A percentile compares a stretch with the other conserved stretches of the same genome.
Conservation (phyloP, 2,888 invertebrate species). For the Epicampocera succincta region DNA sequence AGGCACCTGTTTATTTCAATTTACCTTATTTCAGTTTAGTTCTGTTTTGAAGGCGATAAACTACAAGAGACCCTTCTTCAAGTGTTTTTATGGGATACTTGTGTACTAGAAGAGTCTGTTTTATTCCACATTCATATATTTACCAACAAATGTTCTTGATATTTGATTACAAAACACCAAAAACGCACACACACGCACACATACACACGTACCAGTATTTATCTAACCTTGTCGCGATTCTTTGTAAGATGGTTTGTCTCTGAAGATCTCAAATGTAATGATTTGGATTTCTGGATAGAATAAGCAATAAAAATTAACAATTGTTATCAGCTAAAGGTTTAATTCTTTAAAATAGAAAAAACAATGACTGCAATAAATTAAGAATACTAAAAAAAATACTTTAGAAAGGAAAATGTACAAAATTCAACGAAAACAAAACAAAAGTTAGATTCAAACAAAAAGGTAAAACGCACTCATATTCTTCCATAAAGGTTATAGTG, state of each 20-base stretch:
- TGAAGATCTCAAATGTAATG: conserved; percentile 32
- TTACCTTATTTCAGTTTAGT: conserved; percentile 5
- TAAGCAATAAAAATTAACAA: conserved; percentile 50
- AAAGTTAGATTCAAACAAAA: conserved; percentile 29
- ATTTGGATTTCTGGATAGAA: conserved; percentile 26
- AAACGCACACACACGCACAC: too few relatives aligned
- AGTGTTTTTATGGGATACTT: conserved; percentile 51
- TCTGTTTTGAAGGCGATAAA: conserved; percentile 8
- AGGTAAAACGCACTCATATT: conserved; percentile 54
- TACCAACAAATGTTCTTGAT: conserved; percentile 63
- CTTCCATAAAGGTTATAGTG: conserved; percentile 50
- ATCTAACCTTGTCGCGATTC: conserved; percentile 68
- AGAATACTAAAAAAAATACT: background rate
- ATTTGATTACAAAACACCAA: conserved; percentile 51
- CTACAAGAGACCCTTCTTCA: conserved; percentile 45
- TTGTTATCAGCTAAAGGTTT: conserved; percentile 67
- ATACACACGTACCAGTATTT: background rate
- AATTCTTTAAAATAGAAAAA: conserved; percentile 42
- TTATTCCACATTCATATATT: conserved; percentile 29
- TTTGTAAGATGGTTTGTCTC: conserved; percentile 48
- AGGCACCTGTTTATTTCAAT: conserved; percentile 27
- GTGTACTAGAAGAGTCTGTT: conserved; percentile 35
- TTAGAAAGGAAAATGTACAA: conserved; percentile 49
- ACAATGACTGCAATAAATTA: conserved; percentile 69
- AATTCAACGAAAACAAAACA: conserved; percentile 53